Evolutionary conservation across 2,113 vertebrate genomes (phyloP).

Genomic region (Acanthisitta chloris): DNA sequence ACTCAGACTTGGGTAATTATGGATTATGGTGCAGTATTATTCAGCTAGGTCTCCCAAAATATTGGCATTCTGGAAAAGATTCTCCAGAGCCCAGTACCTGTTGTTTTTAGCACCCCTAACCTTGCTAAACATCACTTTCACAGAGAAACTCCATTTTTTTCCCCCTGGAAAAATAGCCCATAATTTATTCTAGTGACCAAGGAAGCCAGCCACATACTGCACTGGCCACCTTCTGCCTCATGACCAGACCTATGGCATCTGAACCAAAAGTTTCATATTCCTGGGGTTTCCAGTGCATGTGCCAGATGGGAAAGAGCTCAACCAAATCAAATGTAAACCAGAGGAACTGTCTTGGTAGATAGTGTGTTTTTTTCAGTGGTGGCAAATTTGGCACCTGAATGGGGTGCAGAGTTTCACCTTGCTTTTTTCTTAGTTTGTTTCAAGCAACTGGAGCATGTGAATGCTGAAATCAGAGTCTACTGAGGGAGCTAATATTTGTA

Average conservation of each 20-base stretch:
- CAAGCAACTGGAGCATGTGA: not conserved
- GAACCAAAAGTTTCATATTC: not conserved
- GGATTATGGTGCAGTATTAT: not conserved
- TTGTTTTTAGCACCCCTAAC: not conserved
- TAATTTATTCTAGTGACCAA: not conserved
- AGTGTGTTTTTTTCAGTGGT: not conserved
- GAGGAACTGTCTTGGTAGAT: not conserved
- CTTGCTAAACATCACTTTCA: not conserved
- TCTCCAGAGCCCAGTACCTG: not conserved
- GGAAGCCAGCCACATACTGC: not conserved
- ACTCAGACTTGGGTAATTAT: not conserved
- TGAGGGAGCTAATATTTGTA: not conserved
- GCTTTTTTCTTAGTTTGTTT: not conserved
- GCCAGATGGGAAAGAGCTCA: not conserved
- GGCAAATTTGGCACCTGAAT: not conserved
- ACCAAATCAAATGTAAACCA: not conserved
- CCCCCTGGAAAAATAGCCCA: not conserved
- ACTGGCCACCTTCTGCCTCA: not conserved
- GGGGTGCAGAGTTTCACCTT: not conserved
- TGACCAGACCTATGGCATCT: not conserved
- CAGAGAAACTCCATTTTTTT: fast-evolving
- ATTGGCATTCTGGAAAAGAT: not conserved
- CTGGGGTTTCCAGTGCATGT: not conserved
- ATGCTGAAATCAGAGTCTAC: not conserved
- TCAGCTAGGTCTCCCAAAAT: not conserved